Base-by-base conservation (phyloP, 1,140 invertebrate species). In the Aphelenchoides besseyi region DNA sequence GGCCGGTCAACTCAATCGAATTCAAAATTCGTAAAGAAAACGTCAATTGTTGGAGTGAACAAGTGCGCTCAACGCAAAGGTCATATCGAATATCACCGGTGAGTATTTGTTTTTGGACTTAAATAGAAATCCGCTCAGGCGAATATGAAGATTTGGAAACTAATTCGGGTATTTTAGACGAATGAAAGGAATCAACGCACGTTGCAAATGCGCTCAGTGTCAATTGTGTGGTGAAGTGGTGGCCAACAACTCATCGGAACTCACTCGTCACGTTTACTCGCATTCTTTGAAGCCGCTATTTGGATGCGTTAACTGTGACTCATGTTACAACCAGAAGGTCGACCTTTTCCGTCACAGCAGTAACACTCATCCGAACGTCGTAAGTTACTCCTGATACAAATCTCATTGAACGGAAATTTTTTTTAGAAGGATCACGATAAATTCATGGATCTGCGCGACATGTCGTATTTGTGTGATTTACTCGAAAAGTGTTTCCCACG, bases 371-470 rank as follows among this genome's bases (percentile, higher is more conserved):
- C 55, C 55, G 18, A 59, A 59, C 16, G 55, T 8, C 5, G 55
- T 59, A 33, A 59, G 5, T 59, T 48, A n/a, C 41, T 48, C 41
- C 41, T 28, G 55, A 59, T 8, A 59, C 55, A 59, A 59, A 41
- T n/a, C 5, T 41, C 5, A 8, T 59, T 23, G 5, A 8, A 8
- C 16, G 23, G 18, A 5, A 59, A 8, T 33, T 59, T 59, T 18
- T 5, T 59, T 59, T 33, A 59, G 55, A 8, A 59, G 55, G 18
- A 8, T 33, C 55, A 59, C 5, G 55, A 59, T 59, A 5, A 59
- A 59, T 18, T 8, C 5, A 28, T 29, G 12, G 55, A 59, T 23
- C 55, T 59, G 5, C 55, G 55, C 26, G 55, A 59, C 55, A 59
- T 59, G 55, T 5, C 26, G 5, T 8, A 59, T 8, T 59, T 59